Evolutionary conservation across 1,140 invertebrate genomes (phyloP), one percentile per base, ranked within the genome.

Genomic region (Tachypleus tridentatus): DNA sequence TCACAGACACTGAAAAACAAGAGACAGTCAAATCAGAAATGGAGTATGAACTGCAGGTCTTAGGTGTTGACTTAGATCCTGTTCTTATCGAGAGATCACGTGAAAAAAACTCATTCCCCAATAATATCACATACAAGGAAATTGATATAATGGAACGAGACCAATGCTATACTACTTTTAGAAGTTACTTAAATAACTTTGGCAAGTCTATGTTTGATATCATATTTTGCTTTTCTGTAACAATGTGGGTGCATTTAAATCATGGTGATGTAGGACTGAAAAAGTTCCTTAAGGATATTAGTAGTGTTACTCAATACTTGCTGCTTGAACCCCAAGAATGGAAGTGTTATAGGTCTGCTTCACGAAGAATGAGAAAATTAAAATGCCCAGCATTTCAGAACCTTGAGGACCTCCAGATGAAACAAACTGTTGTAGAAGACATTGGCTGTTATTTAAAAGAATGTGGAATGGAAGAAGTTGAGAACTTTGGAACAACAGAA

Each of bases 241-340:
- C 87, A 10, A 89, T 91, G 87, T 91, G 89, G 89, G 87, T 91
- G 69, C 89, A 91, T 75, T 72, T 91, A 49, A 91, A 91, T 74
- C 77, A 86, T 76, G 87, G 88, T 9, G 89, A 91, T 79, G 73
- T 77, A 4, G 87, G 86, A 3, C 73, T 90, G 10, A 71, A 77
- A 60, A 49, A 53, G 8, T 74, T 74, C 62, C 62, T 73, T 9
- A 63, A 74, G 5, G 86, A 87, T 75, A 74, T 89, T 7, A 58
- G 62, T 48, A 64, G 78, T 29, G 74, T 87, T 4, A 81, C 81
- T 59, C 77, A 82, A 54, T 77, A 82, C 53, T 72, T 91, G 6
- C 78, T 91, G 3, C 79, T 91, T 64, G 89, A 91, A 76, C 87
- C 88, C 4, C 89, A 91, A 73, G 83, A 85, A 4, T 90, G 87